Evolutionary conservation across 2,113 vertebrate genomes (phyloP), one percentile per base, ranked within the genome.

Genomic region (Siniperca knerii): DNA sequence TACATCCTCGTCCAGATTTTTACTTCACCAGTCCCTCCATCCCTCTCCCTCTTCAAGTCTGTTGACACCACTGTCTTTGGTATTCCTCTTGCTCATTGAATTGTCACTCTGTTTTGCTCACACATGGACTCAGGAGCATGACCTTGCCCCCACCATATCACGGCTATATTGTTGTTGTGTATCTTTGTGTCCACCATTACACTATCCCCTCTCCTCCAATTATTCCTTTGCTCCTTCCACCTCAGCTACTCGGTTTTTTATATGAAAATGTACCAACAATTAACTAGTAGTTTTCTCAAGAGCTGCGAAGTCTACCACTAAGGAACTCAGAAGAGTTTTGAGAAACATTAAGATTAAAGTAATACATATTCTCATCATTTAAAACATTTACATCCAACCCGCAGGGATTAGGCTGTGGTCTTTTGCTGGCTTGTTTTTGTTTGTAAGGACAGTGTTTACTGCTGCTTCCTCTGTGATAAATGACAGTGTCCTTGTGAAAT

Each of bases 121-220:
- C 83, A 77, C 20, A 4, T 89, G 89, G 94, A 93, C 93, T 95
- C 94, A 91, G 93, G 93, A 95, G 90, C 92, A 89, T 86, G 84
- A 89, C 87, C 64, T 90, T 77, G 54, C 52, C 60, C 75, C 42
- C 75, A 85, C 81, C 35, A 60, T 75, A 64, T 90, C 81, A 84
- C 80, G 1, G 64, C 81, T 88, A 23, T 88, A 77, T 91, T 77
- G 71, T 84, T 82, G 75, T 81, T 77, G 85, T 91, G 83, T 85
- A 75, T 90, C 12, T 89, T 85, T 91, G 54, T 82, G 67, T 85
- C 55, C 57, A 46, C 58, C 64, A 74, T 88, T 62, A 69, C 54
- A 46, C 23, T 23, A 8, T 83, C 57, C n/a, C 40, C 40, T 86
- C 65, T n/a, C 52, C 75, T 54, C 21, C 9, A 67, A 50, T 25